Evolutionary conservation across 2,888 invertebrate species (phyloP), one percentile per base, ranked within the genome.

Genomic region (Morpho deidamia): DNA sequence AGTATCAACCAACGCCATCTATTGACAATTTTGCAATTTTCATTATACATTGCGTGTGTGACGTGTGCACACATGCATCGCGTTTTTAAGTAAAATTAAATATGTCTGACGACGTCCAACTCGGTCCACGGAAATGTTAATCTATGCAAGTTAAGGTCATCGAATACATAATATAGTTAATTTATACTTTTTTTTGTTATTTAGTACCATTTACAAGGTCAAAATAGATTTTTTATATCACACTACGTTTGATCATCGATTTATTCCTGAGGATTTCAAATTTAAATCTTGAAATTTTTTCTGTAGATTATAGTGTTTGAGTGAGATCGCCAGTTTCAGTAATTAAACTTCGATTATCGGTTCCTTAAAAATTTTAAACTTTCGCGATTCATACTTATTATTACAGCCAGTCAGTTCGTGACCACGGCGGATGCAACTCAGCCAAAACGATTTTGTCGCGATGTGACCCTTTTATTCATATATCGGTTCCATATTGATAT

Each of bases 141-240:
- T 69, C 74, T 67, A 66, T 83, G 83, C 82, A 84, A 70, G 76
- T 65, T 78, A 78, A 86, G 83, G 83, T 79, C 81, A 73, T 67
- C 69, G 55, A 60, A 65, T 64, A 63, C 61, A 67, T 64, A 58
- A 63, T 45, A 54, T 55, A 69, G 56, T 69, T 65, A 66, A 69
- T 65, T 65, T 57, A 66, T 69, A 66, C 63, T 55, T 69, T 71
- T 39, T 39, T 39, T 39, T 23, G 23, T 23, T 10, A 39, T 39
- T 39, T 39, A 39, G 39, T 39, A 39, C 39, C 11, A 39, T 39
- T 55, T 43, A 41, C 55, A 55, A 55, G 55, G 55, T 55, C 14
- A 37, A 38, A 34, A 5, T 39, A 7, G 10, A 37, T 37, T 37
- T 10, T 37, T 23, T 23, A 5, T 23, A 23, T 5, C 23, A 23